Evolutionary conservation across 2,797 vertebrate genomes (phyloP), one percentile per base, ranked within the genome.

Genomic region (Gallinago solitaria): DNA sequence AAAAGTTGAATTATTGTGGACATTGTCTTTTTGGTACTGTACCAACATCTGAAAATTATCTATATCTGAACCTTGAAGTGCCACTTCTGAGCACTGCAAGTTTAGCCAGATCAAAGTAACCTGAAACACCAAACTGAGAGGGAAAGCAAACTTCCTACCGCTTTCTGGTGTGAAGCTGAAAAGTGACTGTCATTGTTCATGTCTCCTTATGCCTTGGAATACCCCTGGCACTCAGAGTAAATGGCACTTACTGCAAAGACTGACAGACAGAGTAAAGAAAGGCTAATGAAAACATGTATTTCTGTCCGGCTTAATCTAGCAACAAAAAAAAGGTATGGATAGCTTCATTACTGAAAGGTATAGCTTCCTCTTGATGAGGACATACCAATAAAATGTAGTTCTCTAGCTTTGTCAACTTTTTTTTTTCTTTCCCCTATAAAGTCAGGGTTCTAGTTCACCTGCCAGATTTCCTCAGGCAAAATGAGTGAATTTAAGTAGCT

Each of bases 401-500:
- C 35, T 80, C 9, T 32, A 48, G 23, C 43, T 74, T 70, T 83
- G 60, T 57, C 6, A 11, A 1, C 41, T 43, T 75, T 60, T 56
- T 48, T 54, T 57, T 60, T 18, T 5, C 5, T 21, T 0, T 84
- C 76, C 32, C 7, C 4, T 73, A 0, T 65, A 7, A 75, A 76
- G 41, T 56, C 30, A 78, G 4, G 1, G 9, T 60, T 91, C 37
- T 83, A 20, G 6, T 82, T 74, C 24, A 90, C 54, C 23, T 41
- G 70, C 70, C 13, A 16, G 50, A 63, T 74, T 76, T 91, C 69
- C 53, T 81, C 32, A n/a, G 57, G 50, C 61, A 65, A 80, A 83
- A 68, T 50, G 47, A 90, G 33, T 85, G 1, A 89, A 68, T 91
- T 91, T 64, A 71, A 90, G 51, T 60, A 76, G 61, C 35, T 84